Conservation (phyloP, 1,140 invertebrate species). For the Drosophila santomea region DNA sequence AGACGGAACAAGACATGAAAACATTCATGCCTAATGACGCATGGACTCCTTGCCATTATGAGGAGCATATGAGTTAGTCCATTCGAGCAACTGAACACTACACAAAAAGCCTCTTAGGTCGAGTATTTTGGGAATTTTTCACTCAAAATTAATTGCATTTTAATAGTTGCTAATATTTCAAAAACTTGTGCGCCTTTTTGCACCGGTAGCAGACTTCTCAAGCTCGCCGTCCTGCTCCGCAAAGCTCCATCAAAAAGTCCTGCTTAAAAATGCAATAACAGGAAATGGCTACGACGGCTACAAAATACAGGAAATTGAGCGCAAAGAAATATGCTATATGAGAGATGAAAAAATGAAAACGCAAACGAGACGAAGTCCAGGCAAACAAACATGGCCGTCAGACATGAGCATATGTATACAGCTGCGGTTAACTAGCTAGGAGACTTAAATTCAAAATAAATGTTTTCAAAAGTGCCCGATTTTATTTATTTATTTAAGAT, state of each 20-base stretch:
- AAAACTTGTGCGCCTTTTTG: conserved; percentile 19
- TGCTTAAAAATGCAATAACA: conserved; percentile 65
- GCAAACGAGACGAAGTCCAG: conserved; percentile 44
- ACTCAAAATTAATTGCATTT: conserved; percentile 55
- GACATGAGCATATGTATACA: conserved; percentile 31
- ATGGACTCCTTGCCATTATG: conserved; percentile 27
- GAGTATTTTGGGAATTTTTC: conserved; percentile 24
- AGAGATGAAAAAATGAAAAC: conserved; percentile 15
- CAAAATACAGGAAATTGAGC: conserved; percentile 64
- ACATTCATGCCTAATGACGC: conserved; percentile 27
- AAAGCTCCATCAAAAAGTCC: conserved; percentile 33
- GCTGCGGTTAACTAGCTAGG: not conserved
- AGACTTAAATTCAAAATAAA: not conserved
- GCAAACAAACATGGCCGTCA: conserved; percentile 61
- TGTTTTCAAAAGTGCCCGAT: too few species aligned
- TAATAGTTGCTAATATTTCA: conserved; percentile 53
- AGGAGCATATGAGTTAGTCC: conserved; percentile 33
- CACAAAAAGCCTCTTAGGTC: conserved; percentile 43
- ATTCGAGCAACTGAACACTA: conserved; percentile 22
- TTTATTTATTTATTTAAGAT: too few species aligned
- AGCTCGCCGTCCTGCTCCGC: not conserved
- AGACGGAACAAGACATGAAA: conserved; percentile 5
- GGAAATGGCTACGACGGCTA: conserved; percentile 58
- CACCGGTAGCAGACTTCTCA: conserved; percentile 1
- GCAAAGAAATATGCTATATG: conserved; percentile 54